These are phyloP conservation scores for Seira ritae DNA, from an alignment of 2,888 invertebrate species.

Conservation along the genomic window DNA sequence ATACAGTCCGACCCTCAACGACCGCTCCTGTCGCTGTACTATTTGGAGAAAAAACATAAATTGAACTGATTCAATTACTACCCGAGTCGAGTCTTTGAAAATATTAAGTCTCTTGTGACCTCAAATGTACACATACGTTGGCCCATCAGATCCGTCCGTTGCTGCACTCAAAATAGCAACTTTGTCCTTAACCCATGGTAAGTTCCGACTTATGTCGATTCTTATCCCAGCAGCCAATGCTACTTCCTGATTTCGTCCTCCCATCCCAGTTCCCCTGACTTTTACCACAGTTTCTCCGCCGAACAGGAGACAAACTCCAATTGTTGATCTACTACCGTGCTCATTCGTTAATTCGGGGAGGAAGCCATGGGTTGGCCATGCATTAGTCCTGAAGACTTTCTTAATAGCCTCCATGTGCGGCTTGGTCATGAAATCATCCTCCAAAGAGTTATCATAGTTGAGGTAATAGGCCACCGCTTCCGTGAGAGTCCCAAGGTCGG, in stretches of 20 bases:
- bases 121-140: constrained; percentile 75
- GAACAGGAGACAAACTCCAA: constrained; percentile 83
- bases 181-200: constrained; percentile 66
- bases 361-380: constrained; percentile 27
- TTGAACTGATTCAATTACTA: too few species aligned
- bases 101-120: too few species aligned
- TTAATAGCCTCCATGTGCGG: constrained; percentile 25
- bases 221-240: constrained; percentile 85
- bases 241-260: constrained; percentile 97
- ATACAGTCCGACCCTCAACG: constrained; percentile 80
- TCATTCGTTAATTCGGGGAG: constrained; percentile 37
- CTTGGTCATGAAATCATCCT: background rate
- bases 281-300: constrained; percentile 96
- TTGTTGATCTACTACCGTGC: background rate
- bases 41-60: too few species aligned
- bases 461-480: constrained; percentile 45
- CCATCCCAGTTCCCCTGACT: constrained; percentile 86
- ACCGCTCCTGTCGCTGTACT: constrained; percentile 92
- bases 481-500: constrained; percentile 78
- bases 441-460: background rate
- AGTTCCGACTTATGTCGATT: constrained; percentile 43
- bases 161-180: constrained; percentile 88
- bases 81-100: too few species aligned
- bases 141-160: constrained; percentile 98
- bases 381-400: constrained; percentile 23